These are phyloP conservation scores for Takifugu flavidus DNA, from an alignment of 2,113 vertebrate genomes.

Conservation along the genomic window DNA sequence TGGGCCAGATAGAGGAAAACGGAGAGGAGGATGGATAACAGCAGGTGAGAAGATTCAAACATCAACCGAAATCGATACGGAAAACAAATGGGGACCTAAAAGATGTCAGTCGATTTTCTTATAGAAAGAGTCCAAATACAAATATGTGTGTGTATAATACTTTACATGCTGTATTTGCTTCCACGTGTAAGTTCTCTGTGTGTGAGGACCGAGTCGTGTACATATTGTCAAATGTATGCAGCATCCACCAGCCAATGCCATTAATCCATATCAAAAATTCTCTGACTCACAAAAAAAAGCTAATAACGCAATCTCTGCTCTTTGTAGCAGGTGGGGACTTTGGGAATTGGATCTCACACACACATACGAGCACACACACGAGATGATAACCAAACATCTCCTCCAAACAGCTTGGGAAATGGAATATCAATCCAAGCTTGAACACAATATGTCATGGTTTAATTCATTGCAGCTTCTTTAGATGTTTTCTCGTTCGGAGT, in stretches of 20 bases:
- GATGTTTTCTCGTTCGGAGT: slow-evolving; percentile 3
- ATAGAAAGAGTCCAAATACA: background rate
- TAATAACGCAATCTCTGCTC: slow-evolving; percentile 13
- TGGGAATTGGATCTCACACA: slow-evolving; percentile 12
- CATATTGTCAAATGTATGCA: slow-evolving; percentile 9
- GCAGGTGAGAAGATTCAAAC: slow-evolving; percentile 28
- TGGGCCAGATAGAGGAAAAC: slow-evolving; percentile 26
- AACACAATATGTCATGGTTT: slow-evolving; percentile 26
- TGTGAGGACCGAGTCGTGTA: background rate
- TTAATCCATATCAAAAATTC: slow-evolving; percentile 23
- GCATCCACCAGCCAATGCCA: slow-evolving; percentile 22
- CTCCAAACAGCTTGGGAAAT: slow-evolving; percentile 11
- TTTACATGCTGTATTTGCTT: background rate
- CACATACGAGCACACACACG: slow-evolving; percentile 3
- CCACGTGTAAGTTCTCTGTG: background rate
- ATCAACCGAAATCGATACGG: slow-evolving; percentile 36
- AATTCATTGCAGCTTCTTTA: slow-evolving; percentile 31
- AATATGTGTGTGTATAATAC: background rate
- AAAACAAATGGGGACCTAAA: slow-evolving; percentile 39
- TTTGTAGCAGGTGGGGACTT: background rate
- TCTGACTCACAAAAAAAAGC: slow-evolving; percentile 11
- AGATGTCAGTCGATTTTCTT: background rate
- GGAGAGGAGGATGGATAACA: slow-evolving; percentile 46
- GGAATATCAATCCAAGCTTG: slow-evolving; percentile 33
- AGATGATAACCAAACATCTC: slow-evolving; percentile 23